phyloP scores from a whole-genome alignment of 2,113 vertebrate genomes.

The Mellivora capensis region DNA sequence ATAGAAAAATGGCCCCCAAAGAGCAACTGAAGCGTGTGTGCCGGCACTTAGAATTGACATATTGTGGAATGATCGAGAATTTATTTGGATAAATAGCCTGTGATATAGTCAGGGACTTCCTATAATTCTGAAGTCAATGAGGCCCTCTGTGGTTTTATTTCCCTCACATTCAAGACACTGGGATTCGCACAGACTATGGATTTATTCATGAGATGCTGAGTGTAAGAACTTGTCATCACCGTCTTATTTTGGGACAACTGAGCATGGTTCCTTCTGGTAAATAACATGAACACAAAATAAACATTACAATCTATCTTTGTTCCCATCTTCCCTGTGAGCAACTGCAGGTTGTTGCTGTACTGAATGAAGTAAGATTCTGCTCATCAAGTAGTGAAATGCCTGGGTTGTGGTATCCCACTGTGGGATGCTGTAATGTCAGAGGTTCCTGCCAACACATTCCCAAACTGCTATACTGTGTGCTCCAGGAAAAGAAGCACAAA shows the following conservation, averaged over 20 bases:
- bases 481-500: neutral
- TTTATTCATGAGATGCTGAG: slow-evolving; percentile 62
- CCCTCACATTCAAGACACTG: slow-evolving; percentile 54
- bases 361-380: neutral
- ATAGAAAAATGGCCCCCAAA: slow-evolving; percentile 55
- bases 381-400: neutral
- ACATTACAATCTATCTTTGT: neutral
- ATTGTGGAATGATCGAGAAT: slow-evolving; percentile 51
- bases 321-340: neutral
- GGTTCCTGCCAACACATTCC: neutral
- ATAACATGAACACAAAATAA: slow-evolving; percentile 47
- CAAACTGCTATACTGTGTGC: neutral
- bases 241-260: slow-evolving; percentile 8
- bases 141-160: slow-evolving; percentile 64
- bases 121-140: slow-evolving; percentile 71
- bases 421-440: neutral
- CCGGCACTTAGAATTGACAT: slow-evolving; percentile 63
- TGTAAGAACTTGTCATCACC: slow-evolving; percentile 37
- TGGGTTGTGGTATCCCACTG: neutral
- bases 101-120: slow-evolving; percentile 57
- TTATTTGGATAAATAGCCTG: slow-evolving; percentile 71
- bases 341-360: neutral
- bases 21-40: slow-evolving; percentile 31
- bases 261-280: slow-evolving; percentile 34
- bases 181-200: slow-evolving; percentile 23